Base-by-base conservation (phyloP, 2,113 vertebrate species). In the Centropus unirufus region DNA sequence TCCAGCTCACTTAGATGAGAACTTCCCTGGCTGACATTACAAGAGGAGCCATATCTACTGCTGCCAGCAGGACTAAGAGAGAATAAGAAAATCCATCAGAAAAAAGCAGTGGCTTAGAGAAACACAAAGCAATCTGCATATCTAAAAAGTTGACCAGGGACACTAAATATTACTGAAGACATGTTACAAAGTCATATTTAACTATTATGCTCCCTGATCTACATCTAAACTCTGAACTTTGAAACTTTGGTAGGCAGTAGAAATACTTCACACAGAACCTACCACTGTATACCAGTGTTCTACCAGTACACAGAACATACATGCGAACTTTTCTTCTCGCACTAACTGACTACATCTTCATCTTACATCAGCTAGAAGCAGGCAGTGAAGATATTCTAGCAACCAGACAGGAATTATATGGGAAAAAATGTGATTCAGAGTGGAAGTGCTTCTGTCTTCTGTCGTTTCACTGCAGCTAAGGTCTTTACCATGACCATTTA, bases 21-120 rank as follows among this genome's bases (percentile, higher is more conserved):
- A 96, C 99, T 99, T 77, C 98, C 98, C 97, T 99, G 99, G 97
- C 99, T 99, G 95, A 99, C 97, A 89, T 99, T 99, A 94, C 99
- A 99, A 59, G 99, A 99, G 62, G 99, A 99, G 69, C 99, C 98
- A 46, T 98, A 99, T 90, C 98, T 98, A 98, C 99, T 99, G 96
- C 99, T 99, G 97, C 98, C 98, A 97, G 97, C 98, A 70, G 99
- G 99, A 98, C 99, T 99, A 96, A 74, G 96, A 96, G 95, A 86
- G 78, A 97, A 52, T 7, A 91, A 96, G 70, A 72, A 62, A 90
- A 6, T 14, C 17, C 42, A 77, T 96, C 47, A 92, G 61, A 39
- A 75, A 75, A 80, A 93, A 77, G 36, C 21, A 72, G 12, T 67
- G 46, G 9, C 15, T 68, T 90, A 20, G 40, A 52, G 81, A 88